Conservation (phyloP, 2,888 invertebrate species). For the Spicauda simplicius region DNA sequence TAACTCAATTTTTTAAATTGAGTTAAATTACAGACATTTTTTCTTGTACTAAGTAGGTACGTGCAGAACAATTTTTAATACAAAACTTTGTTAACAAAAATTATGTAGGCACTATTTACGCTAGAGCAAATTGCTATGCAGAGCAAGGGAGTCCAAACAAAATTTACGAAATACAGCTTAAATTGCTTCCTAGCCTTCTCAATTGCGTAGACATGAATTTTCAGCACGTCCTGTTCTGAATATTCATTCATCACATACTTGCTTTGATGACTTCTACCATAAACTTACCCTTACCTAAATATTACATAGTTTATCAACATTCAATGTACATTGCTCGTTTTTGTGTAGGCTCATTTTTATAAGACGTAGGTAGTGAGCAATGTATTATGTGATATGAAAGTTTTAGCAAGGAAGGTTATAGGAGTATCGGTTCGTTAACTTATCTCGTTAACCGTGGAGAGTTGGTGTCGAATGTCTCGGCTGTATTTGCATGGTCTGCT, state of each 20-base stretch:
- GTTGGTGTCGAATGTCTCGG: slow-evolving; percentile 23
- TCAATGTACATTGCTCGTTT: slow-evolving; percentile 18
- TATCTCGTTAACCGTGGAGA: slow-evolving; percentile 22
- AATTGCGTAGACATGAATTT: slow-evolving; percentile 40
- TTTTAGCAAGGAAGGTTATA: neutral
- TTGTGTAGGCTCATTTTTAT: no score
- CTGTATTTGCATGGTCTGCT: slow-evolving; percentile 21
- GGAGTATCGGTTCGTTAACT: slow-evolving; percentile 27
- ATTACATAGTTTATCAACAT: neutral
- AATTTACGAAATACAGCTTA: slow-evolving; percentile 5
- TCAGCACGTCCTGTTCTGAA: slow-evolving; percentile 39
- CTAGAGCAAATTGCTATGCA: neutral
- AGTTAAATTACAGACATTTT: no score
- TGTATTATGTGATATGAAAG: neutral
- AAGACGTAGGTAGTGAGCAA: neutral
- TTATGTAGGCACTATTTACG: neutral
- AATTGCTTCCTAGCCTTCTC: slow-evolving; percentile 36
- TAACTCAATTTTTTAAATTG: no score
- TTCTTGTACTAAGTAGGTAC: no score
- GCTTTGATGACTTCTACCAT: slow-evolving; percentile 30
- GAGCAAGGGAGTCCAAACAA: neutral
- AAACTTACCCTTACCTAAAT: slow-evolving; percentile 1
- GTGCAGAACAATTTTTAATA: no score
- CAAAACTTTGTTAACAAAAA: no score
- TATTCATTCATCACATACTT: slow-evolving; percentile 38